Base-by-base conservation (phyloP, 1,140 invertebrate species). In the Drosophila trapezifrons region DNA sequence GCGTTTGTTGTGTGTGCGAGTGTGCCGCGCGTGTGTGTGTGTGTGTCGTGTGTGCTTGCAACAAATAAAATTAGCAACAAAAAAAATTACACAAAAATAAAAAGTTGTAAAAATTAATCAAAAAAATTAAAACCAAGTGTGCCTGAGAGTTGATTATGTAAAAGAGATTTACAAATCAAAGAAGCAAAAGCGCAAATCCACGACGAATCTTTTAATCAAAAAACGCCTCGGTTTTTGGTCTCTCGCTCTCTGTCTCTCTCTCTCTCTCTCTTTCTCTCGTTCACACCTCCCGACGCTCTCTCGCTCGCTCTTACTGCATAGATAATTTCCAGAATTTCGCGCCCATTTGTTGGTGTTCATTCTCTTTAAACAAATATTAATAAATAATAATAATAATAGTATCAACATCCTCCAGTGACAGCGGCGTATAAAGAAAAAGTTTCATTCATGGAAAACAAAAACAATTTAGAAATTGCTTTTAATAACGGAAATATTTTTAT, bases 401-500 rank as follows among this genome's bases (percentile, higher is more conserved):
- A 63, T 67, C 37, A 52, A 27, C 56, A 64, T 27, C 3, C 47
- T 49, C 49, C 59, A 58, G 76, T 65, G 57, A 66, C 59, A 66
- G 51, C 51, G 51, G 32, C 32, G 51, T 54, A 55, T 35, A 78
- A 66, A 46, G 78, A 42, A 67, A 78, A 65, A 66, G 46, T 69
- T 76, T 89, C 85, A 90, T 91, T 91, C 89, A 91, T 91, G 90
- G 90, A 90, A 90, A 91, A 91, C 81, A 90, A 91, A 91, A 91
- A 90, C 69, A 90, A 91, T 80, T 82, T 91, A 76, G 90, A 91
- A 87, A 91, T 91, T 83, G 90, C 90, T 65, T 91, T 91, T 90
- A 91, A 91, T 90, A 91, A 91, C 85, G 90, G 90, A 80, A 91
- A 91, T 91, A 90, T 91, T 72, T 91, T 91, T 90, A 91, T 90